A percentile compares a stretch with the other conserved stretches of the same genome.
phyloP scores from a whole-genome alignment of 2,888 invertebrate genomes.

The Zelleria hepariella region DNA sequence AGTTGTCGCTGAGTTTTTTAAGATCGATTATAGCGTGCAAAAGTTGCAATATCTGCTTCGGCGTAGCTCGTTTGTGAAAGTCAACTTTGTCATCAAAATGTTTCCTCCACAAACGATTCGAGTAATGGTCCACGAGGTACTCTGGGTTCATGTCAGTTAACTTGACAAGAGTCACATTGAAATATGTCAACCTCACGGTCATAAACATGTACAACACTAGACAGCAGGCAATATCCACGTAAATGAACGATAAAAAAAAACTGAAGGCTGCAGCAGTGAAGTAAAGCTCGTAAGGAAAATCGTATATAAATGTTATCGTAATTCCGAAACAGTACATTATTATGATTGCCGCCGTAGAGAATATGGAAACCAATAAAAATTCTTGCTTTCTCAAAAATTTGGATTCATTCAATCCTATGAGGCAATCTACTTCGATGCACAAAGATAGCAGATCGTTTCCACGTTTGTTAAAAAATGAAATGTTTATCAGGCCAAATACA shows the following conservation, averaged over 20 bases:
- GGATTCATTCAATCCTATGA: conserved; percentile 39
- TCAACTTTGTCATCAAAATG: conserved; percentile 30
- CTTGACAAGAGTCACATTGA: conserved; percentile 45
- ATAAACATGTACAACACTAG: conserved; percentile 23
- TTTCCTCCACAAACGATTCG: conserved; percentile 32
- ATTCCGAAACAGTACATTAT: not conserved
- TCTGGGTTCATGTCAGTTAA: conserved; percentile 28
- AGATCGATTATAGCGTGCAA: conserved; percentile 31
- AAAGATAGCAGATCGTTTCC: conserved; percentile 27
- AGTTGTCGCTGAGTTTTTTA: conserved; percentile 22
- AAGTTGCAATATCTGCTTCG: conserved; percentile 25
- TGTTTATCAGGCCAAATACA: conserved; percentile 19
- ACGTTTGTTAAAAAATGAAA: conserved; percentile 28
- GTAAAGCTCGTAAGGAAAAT: not conserved
- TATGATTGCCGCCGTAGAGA: conserved; percentile 3
- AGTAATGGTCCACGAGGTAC: conserved; percentile 32
- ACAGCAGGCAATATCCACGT: conserved; percentile 30
- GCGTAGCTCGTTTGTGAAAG: conserved; percentile 25
- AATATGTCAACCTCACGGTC: conserved; percentile 32
- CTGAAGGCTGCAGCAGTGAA: conserved; percentile 15
- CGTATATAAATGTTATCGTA: not conserved
- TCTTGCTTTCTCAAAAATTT: conserved; percentile 36
- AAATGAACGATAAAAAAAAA: conserved; percentile 26
- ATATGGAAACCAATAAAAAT: conserved; percentile 16
- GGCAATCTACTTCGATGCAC: conserved; percentile 35